Evolutionary conservation across 35 echinoderm and acorn worm genomes (phyloP).

Genomic region (Ptychodera flava): DNA sequence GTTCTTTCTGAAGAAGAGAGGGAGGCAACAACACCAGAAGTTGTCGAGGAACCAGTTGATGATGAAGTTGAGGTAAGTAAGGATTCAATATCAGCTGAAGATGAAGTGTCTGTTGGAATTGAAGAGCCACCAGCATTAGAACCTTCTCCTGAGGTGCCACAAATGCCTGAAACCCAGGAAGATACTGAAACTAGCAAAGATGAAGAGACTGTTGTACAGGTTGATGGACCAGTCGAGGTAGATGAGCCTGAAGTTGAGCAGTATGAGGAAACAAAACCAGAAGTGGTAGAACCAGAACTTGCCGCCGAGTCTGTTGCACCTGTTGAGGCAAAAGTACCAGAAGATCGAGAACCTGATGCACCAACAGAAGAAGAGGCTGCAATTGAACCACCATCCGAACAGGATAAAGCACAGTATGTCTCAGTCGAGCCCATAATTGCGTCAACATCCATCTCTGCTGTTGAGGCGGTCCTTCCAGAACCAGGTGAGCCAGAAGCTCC

Average conservation of each 20-base stretch:
- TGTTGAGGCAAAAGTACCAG: constrained; percentile 3
- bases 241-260: constrained; percentile 23
- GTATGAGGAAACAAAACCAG: constrained; percentile 10
- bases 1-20: neutral
- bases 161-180: neutral
- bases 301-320: neutral
- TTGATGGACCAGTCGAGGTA: constrained; percentile 20
- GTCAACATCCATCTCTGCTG: neutral
- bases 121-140: neutral
- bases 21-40: neutral
- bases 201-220: neutral
- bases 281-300: constrained; percentile 9
- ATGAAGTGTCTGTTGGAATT: neutral
- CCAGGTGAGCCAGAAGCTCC: neutral
- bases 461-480: neutral
- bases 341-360: neutral
- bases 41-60: neutral
- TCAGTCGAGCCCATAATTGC: neutral
- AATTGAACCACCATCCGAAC: neutral
- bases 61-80: neutral
- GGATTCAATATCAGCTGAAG: neutral
- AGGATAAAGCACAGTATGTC: neutral
- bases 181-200: neutral
- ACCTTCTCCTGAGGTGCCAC: neutral
- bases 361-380: constrained; percentile 8